Percentiles rank a stretch among this genome's conserved stretches.
Conservation (phyloP, 2,888 invertebrate species). For the Ichneumoninae sp. region DNA sequence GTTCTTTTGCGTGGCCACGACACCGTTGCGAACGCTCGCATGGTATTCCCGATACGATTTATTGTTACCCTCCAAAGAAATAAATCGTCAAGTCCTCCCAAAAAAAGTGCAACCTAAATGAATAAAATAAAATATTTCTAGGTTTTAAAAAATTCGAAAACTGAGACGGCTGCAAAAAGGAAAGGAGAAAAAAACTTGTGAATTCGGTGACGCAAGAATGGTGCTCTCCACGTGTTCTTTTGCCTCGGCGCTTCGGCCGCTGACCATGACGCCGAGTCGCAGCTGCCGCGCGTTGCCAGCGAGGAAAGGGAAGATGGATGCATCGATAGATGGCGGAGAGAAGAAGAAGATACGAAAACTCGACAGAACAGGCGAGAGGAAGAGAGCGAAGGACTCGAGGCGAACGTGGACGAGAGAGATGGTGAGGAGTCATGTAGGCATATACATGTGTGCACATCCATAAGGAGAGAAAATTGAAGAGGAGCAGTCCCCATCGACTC, state of each 20-base stretch:
- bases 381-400: constrained; percentile 41
- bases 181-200: constrained; percentile 23
- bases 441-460: constrained; percentile 5
- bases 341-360: constrained; percentile 41
- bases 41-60: too few species aligned
- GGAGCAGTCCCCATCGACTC: constrained; percentile 60
- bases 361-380: constrained; percentile 29
- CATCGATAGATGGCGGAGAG: constrained; percentile 63
- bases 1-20: too few species aligned
- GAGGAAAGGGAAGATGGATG: constrained; percentile 66
- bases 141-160: neutral
- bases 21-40: too few species aligned
- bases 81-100: neutral
- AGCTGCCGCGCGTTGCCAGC: constrained; percentile 71
- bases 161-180: neutral
- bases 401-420: constrained; percentile 55
- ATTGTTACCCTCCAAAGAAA: too few species aligned
- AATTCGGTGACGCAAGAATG: constrained; percentile 55
- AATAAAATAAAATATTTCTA: neutral
- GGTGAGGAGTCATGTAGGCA: neutral
- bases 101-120: neutral
- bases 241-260: constrained; percentile 65
- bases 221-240: constrained; percentile 49
- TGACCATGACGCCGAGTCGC: constrained; percentile 73
- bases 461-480: constrained; percentile 51